Evolutionary conservation across 1,140 invertebrate genomes (phyloP).

Genomic region (Leptinotarsa texana): DNA sequence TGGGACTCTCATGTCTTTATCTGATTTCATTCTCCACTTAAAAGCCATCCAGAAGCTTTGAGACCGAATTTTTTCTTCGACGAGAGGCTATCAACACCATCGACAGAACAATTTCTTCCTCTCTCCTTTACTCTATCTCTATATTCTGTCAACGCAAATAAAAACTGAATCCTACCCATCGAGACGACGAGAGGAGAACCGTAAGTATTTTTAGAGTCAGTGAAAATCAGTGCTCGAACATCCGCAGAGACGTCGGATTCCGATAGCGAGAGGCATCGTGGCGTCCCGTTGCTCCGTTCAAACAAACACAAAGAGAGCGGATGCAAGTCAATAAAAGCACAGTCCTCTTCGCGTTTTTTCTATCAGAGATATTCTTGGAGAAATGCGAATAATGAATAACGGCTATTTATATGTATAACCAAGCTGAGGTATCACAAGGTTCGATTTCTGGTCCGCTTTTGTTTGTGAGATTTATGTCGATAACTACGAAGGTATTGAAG

Average conservation of each 20-base stretch:
- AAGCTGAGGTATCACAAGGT: too few species aligned
- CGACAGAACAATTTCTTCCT: not conserved
- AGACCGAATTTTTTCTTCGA: not conserved
- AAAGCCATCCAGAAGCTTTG: not conserved
- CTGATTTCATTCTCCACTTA: not conserved
- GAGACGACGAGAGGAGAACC: not conserved
- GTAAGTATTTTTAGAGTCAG: conserved; percentile 10
- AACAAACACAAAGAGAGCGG: conserved; percentile 2
- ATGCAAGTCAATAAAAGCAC: not conserved
- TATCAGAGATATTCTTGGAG: too few species aligned
- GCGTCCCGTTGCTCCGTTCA: not conserved
- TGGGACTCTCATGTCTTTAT: too few species aligned
- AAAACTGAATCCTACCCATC: not conserved
- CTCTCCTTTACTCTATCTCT: not conserved
- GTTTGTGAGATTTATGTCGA: too few species aligned
- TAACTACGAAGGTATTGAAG: too few species aligned
- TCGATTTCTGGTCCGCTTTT: too few species aligned
- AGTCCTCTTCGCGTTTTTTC: not conserved
- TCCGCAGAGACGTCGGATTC: not conserved
- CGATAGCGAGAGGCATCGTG: not conserved
- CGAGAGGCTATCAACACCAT: not conserved
- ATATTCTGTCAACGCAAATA: not conserved
- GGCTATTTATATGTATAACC: too few species aligned
- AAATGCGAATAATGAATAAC: too few species aligned
- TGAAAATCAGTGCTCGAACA: not conserved